These are phyloP conservation scores for Platichthys stellatus DNA, from an alignment of 2,113 vertebrate species.

Conservation along the genomic window DNA sequence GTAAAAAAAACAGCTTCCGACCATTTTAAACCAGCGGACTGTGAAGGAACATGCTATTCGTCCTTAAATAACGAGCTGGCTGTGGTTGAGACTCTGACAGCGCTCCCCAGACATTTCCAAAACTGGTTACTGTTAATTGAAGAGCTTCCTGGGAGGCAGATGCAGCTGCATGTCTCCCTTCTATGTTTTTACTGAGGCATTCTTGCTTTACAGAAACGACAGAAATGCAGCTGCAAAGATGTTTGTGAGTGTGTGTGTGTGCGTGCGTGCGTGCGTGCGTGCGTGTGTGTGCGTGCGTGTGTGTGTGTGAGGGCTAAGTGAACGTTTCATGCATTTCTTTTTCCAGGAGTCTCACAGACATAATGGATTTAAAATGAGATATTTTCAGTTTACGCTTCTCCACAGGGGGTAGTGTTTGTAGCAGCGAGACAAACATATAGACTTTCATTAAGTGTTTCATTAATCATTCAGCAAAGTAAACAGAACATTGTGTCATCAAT, in stretches of 20 bases:
- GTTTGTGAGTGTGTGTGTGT: not conserved
- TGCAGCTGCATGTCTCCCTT: constrained; percentile 14
- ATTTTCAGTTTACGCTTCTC: constrained; percentile 1
- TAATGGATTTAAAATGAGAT: constrained; percentile 31
- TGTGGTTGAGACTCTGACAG: too few species aligned
- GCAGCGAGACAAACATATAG: not conserved
- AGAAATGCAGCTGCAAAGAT: too few species aligned
- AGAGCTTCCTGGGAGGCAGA: constrained; percentile 54
- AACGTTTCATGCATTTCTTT: not conserved
- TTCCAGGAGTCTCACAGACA: not conserved
- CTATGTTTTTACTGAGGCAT: constrained; percentile 33
- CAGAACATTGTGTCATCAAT: not conserved
- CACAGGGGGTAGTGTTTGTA: constrained; percentile 3
- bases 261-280: not conserved
- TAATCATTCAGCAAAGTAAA: constrained; percentile 29
- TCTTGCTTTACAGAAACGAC: not conserved
- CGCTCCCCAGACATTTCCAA: not conserved
- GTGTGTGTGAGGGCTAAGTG: not conserved
- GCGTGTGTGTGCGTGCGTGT: not conserved
- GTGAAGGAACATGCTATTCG: constrained; percentile 28
- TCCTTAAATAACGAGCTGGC: constrained; percentile 21
- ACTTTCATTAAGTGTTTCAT: constrained; percentile 24
- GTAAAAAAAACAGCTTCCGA: not conserved
- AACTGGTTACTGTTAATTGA: constrained; percentile 43
- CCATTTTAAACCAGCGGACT: constrained; percentile 22